These are phyloP conservation scores for Zoanthus solanderi DNA, from an alignment of 92 coral and sea anemone species.

Conservation along the genomic window DNA sequence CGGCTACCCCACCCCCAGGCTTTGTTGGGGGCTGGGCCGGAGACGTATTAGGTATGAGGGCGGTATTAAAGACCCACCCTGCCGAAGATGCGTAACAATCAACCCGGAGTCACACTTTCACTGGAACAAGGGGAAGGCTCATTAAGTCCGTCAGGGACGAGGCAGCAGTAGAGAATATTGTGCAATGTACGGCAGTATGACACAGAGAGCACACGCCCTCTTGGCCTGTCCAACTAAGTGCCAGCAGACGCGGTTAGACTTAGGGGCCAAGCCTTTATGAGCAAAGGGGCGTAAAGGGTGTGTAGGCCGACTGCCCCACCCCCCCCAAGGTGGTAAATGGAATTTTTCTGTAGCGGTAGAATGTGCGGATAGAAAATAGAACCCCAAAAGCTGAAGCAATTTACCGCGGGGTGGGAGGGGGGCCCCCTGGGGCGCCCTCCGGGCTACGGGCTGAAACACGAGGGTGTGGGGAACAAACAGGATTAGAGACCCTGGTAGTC, in stretches of 20 bases:
- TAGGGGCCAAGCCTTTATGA: background rate
- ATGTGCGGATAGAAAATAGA: constrained; percentile 87
- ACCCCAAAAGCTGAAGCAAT: constrained; percentile 83
- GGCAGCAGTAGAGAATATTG: constrained; percentile 98
- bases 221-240: constrained; percentile 4
- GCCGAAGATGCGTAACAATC: constrained; percentile 91
- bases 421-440: constrained; percentile 44
- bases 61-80: constrained; percentile 45
- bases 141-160: constrained; percentile 57
- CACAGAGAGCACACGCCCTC: constrained; percentile 87
- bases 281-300: constrained; percentile 3
- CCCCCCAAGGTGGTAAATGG: constrained; percentile 78
- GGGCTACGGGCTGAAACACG: constrained; percentile 78
- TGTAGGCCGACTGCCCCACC: constrained; percentile 20
- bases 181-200: constrained; percentile 93
- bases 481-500: constrained; percentile 99
- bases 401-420: constrained; percentile 66
- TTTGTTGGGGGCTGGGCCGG: background rate
- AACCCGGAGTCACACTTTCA: constrained; percentile 91
- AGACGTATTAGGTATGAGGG: background rate
- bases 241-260: constrained; percentile 16
- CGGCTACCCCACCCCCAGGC: background rate
- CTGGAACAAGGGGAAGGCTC: constrained; percentile 95
- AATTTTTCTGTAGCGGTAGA: constrained; percentile 90
- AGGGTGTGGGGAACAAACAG: constrained; percentile 94